Base-by-base conservation (phyloP, 2,888 invertebrate species). In the Chorisops tibialis region DNA sequence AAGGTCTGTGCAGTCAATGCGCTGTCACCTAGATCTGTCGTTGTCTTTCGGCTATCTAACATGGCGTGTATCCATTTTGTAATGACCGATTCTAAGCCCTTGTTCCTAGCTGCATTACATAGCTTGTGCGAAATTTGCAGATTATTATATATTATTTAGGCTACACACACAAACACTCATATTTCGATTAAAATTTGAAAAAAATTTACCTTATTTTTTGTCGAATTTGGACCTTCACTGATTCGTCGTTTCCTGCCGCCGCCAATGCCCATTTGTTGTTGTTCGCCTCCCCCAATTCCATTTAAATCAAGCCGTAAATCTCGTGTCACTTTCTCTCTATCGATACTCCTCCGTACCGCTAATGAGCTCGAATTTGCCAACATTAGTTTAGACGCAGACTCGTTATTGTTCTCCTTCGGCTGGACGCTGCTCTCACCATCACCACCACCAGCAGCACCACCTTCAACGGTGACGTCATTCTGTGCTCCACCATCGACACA, bases 151-250 rank as follows among this genome's bases (percentile, higher is more conserved):
- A n/a, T n/a, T n/a, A n/a, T n/a, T n/a, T n/a, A n/a, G n/a, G n/a
- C n/a, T n/a, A n/a, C n/a, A n/a, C n/a, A n/a, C n/a, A n/a, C n/a
- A n/a, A n/a, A n/a, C n/a, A n/a, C n/a, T n/a, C n/a, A n/a, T n/a
- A n/a, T n/a, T n/a, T n/a, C n/a, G n/a, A n/a, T n/a, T n/a, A n/a
- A n/a, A n/a, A 19, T 69, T 63, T n/a, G 54, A 19, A 21, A 48
- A 58, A 45, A 47, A 64, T 71, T 70, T 67, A 78, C 78, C 73
- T 78, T 78, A 67, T 71, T 73, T 68, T 78, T 78, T 61, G 72
- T 73, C 41, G 76, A 75, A 67, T 73, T 75, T 63, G 71, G 74
- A 68, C 75, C 77, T 71, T 76, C 77, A 67, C 78, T 78, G 62
- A 73, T 71, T 70, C 76, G 75, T 47, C 78, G 72, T 65, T 78